Evolutionary conservation across 2,113 vertebrate species (phyloP), one percentile per base, ranked within the genome.

Genomic region (Bettongia penicillata): DNA sequence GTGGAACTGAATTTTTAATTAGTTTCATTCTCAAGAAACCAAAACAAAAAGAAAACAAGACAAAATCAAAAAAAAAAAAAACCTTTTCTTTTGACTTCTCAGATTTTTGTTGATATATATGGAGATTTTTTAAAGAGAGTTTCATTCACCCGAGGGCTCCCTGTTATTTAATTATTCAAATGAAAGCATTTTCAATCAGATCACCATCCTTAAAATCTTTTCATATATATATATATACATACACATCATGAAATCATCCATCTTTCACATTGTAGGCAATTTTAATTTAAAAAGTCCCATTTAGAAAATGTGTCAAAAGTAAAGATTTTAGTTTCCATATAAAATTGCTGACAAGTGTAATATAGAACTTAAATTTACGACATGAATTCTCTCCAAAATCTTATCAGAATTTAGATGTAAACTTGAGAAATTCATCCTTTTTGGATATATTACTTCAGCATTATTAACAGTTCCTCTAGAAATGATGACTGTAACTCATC

Each of bases 1-100:
- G 93, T 31, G 90, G 12, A 61, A 43, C n/a, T 52, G 37, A 91
- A 22, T 8, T 96, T 23, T 95, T 95, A 94, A 96, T 95, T 97
- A 97, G 11, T 92, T 91, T 93, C 51, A 95, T 92, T 94, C n/a
- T 77, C 51, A 49, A 91, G 48, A 12, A 48, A 48, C 14, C 31
- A 37, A 68, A 43, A 96, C 48, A 48, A n/a, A 95, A 55, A 25
- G 0, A 53, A 23, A 53, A 23, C 53, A 16, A 52, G 16, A 52
- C 51, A 52, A 52, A 52, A 52, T 51, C 8, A 0, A 28, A 28
- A 55, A 48, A 48, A 48, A 48, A 48, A n/a, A 1, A 90, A 51
- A 9, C 50, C 91, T 24, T 28, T 25, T 95, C n/a, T 37, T n/a
- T 90, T 93, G 7, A 92, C n/a, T n/a, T 37, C 57, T 94, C 4